Percentiles rank a stretch among this genome's conserved stretches.
Conservation (phyloP, 2,113 vertebrate species). For the Bos javanicus region DNA sequence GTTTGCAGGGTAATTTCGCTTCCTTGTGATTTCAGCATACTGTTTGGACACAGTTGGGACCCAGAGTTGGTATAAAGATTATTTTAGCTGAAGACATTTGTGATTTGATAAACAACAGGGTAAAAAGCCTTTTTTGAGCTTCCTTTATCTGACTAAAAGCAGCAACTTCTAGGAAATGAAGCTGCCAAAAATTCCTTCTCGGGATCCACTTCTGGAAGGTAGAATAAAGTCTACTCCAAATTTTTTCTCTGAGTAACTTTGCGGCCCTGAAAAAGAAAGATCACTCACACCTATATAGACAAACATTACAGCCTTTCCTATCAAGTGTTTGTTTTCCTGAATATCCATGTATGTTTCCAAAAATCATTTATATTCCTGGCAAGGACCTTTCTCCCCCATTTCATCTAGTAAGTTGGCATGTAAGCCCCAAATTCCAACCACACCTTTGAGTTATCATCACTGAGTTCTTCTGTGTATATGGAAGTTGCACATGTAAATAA, state of each 20-base stretch:
- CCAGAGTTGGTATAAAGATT: not conserved
- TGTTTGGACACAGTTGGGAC: not conserved
- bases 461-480: not conserved
- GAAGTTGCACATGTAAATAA: not conserved
- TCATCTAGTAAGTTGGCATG: not conserved
- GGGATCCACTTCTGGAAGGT: not conserved
- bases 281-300: not conserved
- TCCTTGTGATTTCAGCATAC: not conserved
- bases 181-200: not conserved
- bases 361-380: not conserved
- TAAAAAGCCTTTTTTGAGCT: not conserved
- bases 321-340: not conserved
- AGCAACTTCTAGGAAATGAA: not conserved
- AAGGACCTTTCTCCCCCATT: not conserved
- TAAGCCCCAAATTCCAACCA: not conserved
- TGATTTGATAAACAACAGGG: not conserved
- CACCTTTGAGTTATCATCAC: not conserved
- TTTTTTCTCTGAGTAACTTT: not conserved
- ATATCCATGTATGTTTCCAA: not conserved
- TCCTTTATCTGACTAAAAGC: not conserved
- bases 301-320: not conserved
- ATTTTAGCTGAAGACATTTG: not conserved
- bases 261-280: not conserved
- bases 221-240: not conserved
- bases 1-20: not conserved